Percentiles rank a stretch among this genome's conserved stretches.
Conservation (phyloP, 2,113 vertebrate species). For the Pluvialis apricaria region DNA sequence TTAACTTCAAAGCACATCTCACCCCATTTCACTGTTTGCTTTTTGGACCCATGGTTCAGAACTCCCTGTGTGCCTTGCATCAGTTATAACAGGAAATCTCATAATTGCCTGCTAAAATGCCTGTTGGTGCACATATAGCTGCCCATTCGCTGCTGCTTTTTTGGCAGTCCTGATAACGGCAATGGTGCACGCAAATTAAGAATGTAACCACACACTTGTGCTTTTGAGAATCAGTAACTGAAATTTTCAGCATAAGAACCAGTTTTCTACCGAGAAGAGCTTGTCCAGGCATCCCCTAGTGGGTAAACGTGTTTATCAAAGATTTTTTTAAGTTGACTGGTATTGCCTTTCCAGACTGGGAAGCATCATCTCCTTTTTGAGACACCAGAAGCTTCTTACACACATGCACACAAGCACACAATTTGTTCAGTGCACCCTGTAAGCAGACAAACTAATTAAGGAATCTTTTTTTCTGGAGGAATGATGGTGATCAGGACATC, state of each 20-base stretch:
- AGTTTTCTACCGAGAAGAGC: neutral
- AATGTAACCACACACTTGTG: neutral
- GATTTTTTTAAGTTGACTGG: neutral
- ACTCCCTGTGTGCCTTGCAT: neutral
- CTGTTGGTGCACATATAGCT: neutral
- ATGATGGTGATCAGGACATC: fast-evolving
- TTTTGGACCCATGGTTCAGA: neutral
- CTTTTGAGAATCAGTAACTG: neutral
- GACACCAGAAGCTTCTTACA: neutral
- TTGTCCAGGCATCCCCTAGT: neutral
- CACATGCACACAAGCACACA: neutral
- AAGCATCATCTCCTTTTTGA: neutral
- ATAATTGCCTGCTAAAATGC: neutral
- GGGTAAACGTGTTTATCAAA: neutral
- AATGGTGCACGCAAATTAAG: neutral
- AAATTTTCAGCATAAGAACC: neutral
- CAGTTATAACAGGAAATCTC: neutral
- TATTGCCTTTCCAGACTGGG: neutral
- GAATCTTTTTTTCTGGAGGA: neutral
- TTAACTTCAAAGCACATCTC: neutral
- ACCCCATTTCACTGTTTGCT: neutral
- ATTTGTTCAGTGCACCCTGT: fast-evolving
- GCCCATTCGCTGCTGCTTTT: neutral
- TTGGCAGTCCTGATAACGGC: neutral
- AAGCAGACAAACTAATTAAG: neutral